A percentile compares a stretch with the other conserved stretches of the same genome.
phyloP scores from a whole-genome alignment of 2,888 invertebrate species.

The Rambutsinella grinnellia region DNA sequence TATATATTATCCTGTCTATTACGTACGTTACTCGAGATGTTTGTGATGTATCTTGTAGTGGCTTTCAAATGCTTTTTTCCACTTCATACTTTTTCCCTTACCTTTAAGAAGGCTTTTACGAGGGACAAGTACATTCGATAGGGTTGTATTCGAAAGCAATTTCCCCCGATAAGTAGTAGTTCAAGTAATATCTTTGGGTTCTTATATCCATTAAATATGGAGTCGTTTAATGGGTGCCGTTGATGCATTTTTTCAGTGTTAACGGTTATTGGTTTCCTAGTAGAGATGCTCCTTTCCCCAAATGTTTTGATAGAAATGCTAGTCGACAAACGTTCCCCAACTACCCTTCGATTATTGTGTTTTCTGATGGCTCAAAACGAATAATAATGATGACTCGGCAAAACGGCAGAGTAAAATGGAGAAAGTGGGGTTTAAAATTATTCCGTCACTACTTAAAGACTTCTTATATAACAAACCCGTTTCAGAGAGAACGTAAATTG shows the following conservation, averaged over 20 bases:
- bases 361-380: constrained; percentile 26
- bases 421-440: constrained; percentile 44
- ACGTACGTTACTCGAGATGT: too few relatives aligned
- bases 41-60: constrained; percentile 28
- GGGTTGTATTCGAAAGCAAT: constrained; percentile 23
- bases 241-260: constrained; percentile 50
- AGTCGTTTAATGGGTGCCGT: constrained; percentile 46
- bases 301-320: constrained; percentile 23
- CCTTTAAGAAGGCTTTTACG: constrained; percentile 26
- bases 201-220: constrained; percentile 44
- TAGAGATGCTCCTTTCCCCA: too few relatives aligned
- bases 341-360: background rate
- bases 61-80: constrained; percentile 28
- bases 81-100: constrained; percentile 10
- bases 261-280: constrained; percentile 44
- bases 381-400: constrained; percentile 51
- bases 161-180: constrained; percentile 11
- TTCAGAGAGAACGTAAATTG: too few relatives aligned
- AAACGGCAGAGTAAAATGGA: constrained; percentile 37
- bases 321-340: background rate
- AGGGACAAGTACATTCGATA: too few relatives aligned
- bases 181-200: constrained; percentile 18
- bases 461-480: too few relatives aligned
- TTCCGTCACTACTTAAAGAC: background rate
- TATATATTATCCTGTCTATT: too few relatives aligned